Evolutionary conservation across 1,140 invertebrate species (phyloP).

Genomic region (Drosophila ananassae): DNA sequence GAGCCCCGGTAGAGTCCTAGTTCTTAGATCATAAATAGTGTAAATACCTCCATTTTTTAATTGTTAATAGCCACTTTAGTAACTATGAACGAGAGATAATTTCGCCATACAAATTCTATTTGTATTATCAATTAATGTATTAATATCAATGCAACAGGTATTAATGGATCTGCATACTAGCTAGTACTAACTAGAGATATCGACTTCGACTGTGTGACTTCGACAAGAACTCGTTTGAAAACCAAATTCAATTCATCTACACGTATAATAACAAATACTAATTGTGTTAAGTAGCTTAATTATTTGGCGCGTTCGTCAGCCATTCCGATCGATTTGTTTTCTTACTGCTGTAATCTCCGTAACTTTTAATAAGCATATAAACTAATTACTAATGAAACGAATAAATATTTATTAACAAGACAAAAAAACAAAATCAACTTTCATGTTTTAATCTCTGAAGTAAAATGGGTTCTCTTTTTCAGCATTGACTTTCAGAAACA

Average conservation of each 20-base stretch:
- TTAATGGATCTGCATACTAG: conserved; percentile 54
- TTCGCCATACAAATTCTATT: conserved; percentile 43
- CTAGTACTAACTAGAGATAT: conserved; percentile 61
- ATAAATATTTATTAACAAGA: conserved; percentile 52
- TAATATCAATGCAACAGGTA: conserved; percentile 53
- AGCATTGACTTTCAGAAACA: neutral
- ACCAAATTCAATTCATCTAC: conserved; percentile 66
- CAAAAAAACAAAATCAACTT: conserved; percentile 39
- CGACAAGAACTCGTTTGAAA: conserved; percentile 38
- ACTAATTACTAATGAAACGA: conserved; percentile 45
- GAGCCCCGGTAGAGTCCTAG: conserved; percentile 44
- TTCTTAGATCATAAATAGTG: conserved; percentile 53
- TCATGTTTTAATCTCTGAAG: conserved; percentile 36
- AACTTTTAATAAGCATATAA: conserved; percentile 53
- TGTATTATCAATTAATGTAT: conserved; percentile 49
- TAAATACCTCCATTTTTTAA: conserved; percentile 44
- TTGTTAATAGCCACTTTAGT: conserved; percentile 42
- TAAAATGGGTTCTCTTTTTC: neutral
- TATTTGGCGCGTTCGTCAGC: conserved; percentile 43
- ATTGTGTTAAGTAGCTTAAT: conserved; percentile 60
- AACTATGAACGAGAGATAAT: conserved; percentile 27
- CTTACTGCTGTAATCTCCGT: conserved; percentile 54
- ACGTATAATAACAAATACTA: conserved; percentile 49
- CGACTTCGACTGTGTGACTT: conserved; percentile 65
- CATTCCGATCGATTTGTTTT: conserved; percentile 52